Base-by-base conservation (phyloP, 2,888 invertebrate genomes). In the Eristalinus aeneus region DNA sequence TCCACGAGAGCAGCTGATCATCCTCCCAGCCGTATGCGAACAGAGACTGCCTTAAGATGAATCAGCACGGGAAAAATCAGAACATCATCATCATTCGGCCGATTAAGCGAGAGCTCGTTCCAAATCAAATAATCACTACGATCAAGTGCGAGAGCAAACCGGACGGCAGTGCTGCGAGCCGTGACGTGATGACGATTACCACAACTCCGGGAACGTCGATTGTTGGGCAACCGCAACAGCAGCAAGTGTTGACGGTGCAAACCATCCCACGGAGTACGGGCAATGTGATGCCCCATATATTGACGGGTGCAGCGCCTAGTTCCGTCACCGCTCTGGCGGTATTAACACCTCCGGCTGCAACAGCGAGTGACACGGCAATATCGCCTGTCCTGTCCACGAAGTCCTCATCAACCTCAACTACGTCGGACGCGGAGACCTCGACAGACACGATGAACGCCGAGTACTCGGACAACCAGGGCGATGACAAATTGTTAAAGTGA, bases 401-500 rank as follows among this genome's bases (percentile, higher is more conserved):
- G 5, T 86, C 86, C 23, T 86, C 86, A 23, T 86, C 82, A 4
- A 69, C 75, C 22, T 69, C 75, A 16, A 74, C 60, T 6, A 78
- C 82, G 67, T 86, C 86, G 56, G 86, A 86, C 74, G 86, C 82
- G 54, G 86, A 86, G 12, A 86, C 86, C 11, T 82, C 86, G 6
- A 74, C 86, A 5, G 86, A 86, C 12, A 54, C 78, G 74, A 63
- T 86, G 74, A 61, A 73, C 31, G 78, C 86, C 22, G 86, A 86
- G 61, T 82, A 65, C 61, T 82, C 86, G 65, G 86, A 86, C n/a
- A 82, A 82, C 22, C 86, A 86, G 39, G n/a, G 74, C 71, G 86
- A 86, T 71, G 86, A 86, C 54, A 86, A 86, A 74, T 46, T 86
- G 31, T 65, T 82, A 82, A 86, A 82, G 86, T 86, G 82, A 86